Conservation (phyloP, 1,140 invertebrate genomes). For the Drosophila takahashii region DNA sequence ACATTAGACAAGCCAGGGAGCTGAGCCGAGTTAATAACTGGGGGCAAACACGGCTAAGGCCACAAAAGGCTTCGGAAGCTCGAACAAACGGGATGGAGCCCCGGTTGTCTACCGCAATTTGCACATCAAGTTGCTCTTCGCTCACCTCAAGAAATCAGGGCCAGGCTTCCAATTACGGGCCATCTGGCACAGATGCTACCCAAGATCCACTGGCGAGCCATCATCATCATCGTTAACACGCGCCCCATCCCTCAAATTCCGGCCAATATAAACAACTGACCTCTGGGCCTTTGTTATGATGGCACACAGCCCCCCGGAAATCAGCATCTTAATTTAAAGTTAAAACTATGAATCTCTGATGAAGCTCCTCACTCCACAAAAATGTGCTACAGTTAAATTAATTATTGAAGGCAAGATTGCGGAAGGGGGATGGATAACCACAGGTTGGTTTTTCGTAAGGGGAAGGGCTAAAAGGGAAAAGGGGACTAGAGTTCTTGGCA, state of each 20-base stretch:
- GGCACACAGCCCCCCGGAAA: conserved; percentile 1
- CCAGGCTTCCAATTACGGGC: conserved; percentile 68
- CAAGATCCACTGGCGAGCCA: conserved; percentile 4
- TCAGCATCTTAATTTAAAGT: conserved; percentile 73
- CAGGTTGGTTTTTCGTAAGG: conserved; percentile 4
- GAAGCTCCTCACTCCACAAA: conserved; percentile 41
- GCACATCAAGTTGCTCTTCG: conserved; percentile 44
- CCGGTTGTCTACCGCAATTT: conserved; percentile 52
- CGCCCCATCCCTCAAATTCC: conserved; percentile 21
- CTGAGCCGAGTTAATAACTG: conserved; percentile 34
- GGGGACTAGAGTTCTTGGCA: conserved; percentile 34
- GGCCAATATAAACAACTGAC: conserved; percentile 69
- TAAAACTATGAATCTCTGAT: conserved; percentile 79
- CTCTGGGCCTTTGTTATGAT: conserved; percentile 38
- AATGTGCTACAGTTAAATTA: conserved; percentile 75
- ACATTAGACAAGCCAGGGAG: conserved; percentile 24
- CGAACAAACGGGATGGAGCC: neutral
- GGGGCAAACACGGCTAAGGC: conserved; percentile 27
- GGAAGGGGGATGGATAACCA: conserved; percentile 9
- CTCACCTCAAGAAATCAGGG: conserved; percentile 43
- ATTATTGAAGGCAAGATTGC: conserved; percentile 60
- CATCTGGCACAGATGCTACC: conserved; percentile 64
- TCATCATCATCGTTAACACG: conserved; percentile 64
- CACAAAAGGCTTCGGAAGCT: conserved; percentile 29
- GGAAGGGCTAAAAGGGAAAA: no score